Evolutionary conservation across 1,140 invertebrate genomes (phyloP), one percentile per base, ranked within the genome.

Genomic region (Kradibia gibbosae): DNA sequence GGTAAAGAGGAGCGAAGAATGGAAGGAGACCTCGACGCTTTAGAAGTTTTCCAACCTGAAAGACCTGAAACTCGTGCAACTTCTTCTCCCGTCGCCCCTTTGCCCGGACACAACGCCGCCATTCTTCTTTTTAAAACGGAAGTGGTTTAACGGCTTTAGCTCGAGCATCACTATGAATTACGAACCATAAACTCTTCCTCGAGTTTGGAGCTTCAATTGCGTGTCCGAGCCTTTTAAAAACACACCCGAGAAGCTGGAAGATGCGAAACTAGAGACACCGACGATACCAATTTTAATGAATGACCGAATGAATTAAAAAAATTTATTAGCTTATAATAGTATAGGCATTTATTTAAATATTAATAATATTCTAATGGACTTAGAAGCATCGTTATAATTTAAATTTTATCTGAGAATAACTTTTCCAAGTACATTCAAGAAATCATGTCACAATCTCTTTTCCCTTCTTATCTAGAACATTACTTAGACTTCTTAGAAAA

Each of bases 121-220:
- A 39, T 39, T 65, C 31, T 67, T 67, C 62, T 39, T 39, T 67
- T 67, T 39, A 34, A 15, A 67, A 15, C 42, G 67, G 67, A 45
- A 13, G 22, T 28, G 36, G 39, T 45, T 25, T 28, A 72, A 28
- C 39, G 1, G 39, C 71, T 60, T 80, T 57, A 71, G 83, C 82
- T 85, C 76, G 83, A 83, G 81, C 82, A 83, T 86, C 85, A 83
- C 81, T 82, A 85, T 85, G 82, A 85, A 82, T 85, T 86, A 86
- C 81, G 83, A 75, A 77, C 82, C 57, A 80, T 80, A 70, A 84
- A 84, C 84, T 85, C 73, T 22, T 34, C 28, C 48, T 55, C 17
- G 82, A 83, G 81, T 83, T 83, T 25, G 62, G 65, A 83, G 74
- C 65, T 85, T 83, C 71, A 70, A 76, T 60, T 48, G 42, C 3